phyloP scores from a whole-genome alignment of 1,140 invertebrate genomes.

The Pseudobourletiella spinata region DNA sequence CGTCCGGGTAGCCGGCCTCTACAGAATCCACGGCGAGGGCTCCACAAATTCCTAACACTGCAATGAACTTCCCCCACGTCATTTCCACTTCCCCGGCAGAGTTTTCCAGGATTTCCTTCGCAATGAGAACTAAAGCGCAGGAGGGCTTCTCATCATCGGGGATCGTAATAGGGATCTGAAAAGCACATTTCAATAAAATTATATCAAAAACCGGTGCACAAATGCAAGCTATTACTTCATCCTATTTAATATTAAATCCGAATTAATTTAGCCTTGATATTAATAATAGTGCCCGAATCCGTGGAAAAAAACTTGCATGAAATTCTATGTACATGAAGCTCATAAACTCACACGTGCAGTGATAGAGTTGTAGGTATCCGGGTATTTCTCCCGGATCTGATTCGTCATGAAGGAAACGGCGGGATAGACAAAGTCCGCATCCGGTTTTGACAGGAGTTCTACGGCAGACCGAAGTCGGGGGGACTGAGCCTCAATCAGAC shows the following conservation, averaged over 20 bases:
- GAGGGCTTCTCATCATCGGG: constrained; percentile 31
- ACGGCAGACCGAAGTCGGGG: constrained; percentile 34
- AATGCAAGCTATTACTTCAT: no score
- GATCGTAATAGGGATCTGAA: constrained; percentile 25
- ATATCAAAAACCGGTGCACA: no score
- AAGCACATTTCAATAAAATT: no score
- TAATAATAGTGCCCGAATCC: not conserved
- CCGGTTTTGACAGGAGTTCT: constrained; percentile 33
- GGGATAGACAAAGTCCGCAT: constrained; percentile 33
- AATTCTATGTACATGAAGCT: not conserved
- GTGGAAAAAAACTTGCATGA: not conserved
- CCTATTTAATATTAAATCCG: no score
- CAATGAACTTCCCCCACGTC: constrained; percentile 32
- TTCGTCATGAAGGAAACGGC: constrained; percentile 29
- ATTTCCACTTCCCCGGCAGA: constrained; percentile 17
- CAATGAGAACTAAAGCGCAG: constrained; percentile 24
- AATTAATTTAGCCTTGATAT: no score
- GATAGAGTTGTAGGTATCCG: constrained; percentile 24
- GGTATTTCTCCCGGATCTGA: constrained; percentile 23
- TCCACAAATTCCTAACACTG: constrained; percentile 26
- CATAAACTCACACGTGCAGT: constrained; percentile 13
- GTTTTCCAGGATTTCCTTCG: constrained; percentile 27
- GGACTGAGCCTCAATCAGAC: constrained; percentile 25
- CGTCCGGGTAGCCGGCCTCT: constrained; percentile 30
- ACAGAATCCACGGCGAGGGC: constrained; percentile 32